Conservation (phyloP, 37 sponge, comb jelly and placozoan genomes). For the Chondrosia reniformis region DNA sequence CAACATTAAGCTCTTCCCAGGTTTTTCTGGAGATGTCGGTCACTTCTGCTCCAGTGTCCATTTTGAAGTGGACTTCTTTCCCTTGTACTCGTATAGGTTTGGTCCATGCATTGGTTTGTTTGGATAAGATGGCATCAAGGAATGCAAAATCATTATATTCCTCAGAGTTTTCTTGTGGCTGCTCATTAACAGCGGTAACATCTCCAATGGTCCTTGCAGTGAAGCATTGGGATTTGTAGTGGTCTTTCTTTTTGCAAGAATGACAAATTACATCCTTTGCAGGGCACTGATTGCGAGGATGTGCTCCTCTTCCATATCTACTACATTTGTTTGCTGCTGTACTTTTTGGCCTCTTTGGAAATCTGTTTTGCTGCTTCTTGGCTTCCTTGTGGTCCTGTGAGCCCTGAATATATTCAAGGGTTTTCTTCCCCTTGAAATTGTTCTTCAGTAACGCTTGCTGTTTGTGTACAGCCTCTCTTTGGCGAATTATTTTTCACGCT, state of each 20-base stretch:
- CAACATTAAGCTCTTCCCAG: background rate
- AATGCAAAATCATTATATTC: slow-evolving; percentile 1
- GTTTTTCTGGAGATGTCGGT: background rate
- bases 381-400: background rate
- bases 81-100: background rate
- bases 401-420: background rate
- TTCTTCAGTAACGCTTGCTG: slow-evolving; percentile 1
- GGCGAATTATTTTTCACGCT: slow-evolving; percentile 10
- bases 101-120: slow-evolving; percentile 1
- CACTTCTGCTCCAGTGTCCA: slow-evolving; percentile 42
- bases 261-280: slow-evolving; percentile 31
- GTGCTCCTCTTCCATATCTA: slow-evolving; percentile 14
- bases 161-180: too few relatives aligned
- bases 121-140: slow-evolving; percentile 12
- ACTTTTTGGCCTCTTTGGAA: background rate
- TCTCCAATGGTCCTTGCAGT: too few relatives aligned
- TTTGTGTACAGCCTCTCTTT: slow-evolving; percentile 19
- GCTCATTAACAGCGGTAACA: too few relatives aligned
- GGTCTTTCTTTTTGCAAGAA: slow-evolving; percentile 42
- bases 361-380: background rate
- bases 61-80: background rate
- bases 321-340: background rate
- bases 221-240: slow-evolving; percentile 30
- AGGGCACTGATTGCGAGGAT: slow-evolving; percentile 29
- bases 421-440: background rate